Evolutionary conservation across 2,113 vertebrate species (phyloP).

Genomic region (Mionectes macconnelli): DNA sequence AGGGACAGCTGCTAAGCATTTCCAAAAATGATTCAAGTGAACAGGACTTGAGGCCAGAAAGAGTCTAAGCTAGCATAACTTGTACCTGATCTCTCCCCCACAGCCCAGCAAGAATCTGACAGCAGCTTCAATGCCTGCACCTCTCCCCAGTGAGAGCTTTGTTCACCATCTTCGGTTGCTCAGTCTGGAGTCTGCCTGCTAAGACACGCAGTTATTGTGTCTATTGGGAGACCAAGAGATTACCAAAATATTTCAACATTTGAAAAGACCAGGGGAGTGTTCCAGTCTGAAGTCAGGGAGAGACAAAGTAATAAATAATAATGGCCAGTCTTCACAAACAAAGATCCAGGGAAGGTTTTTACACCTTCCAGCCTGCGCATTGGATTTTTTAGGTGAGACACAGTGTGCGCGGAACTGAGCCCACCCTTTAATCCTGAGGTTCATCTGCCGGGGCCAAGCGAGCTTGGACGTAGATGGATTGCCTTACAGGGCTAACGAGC

Average conservation of each 20-base stretch:
- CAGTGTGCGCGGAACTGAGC: too few species aligned
- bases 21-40: background rate
- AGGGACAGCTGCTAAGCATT: background rate
- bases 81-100: background rate
- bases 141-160: background rate
- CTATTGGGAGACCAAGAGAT: background rate
- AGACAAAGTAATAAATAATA: too few species aligned
- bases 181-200: background rate
- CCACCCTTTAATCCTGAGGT: too few species aligned
- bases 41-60: background rate
- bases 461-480: too few species aligned
- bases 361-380: too few species aligned
- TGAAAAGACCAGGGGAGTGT: background rate
- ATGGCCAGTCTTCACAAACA: too few species aligned
- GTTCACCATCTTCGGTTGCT: background rate
- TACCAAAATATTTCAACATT: background rate
- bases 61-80: background rate
- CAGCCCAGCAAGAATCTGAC: background rate
- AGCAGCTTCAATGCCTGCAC: background rate
- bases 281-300: background rate
- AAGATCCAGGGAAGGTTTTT: too few species aligned
- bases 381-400: too few species aligned
- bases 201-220: background rate
- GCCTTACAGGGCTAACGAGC: too few species aligned
- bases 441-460: too few species aligned